These are phyloP conservation scores for Tethya wilhelma DNA, from an alignment of 37 sponge, comb jelly and placozoan genomes.

Conservation along the genomic window DNA sequence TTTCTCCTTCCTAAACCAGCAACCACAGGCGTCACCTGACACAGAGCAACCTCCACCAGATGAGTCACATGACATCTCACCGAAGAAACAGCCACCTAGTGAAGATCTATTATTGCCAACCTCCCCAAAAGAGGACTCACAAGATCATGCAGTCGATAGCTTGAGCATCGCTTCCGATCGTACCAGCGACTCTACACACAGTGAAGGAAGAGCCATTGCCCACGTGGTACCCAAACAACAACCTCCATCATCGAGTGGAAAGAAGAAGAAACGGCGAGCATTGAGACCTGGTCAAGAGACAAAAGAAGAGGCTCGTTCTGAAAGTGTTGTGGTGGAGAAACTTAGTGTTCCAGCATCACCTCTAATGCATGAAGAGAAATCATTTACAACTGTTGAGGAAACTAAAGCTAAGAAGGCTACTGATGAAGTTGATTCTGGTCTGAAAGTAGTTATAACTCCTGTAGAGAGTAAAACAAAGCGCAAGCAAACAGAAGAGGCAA, in stretches of 20 bases:
- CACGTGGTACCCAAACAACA: neutral
- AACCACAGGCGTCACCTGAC: neutral
- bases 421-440: no score
- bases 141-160: neutral
- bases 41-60: neutral
- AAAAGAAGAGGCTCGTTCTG: neutral
- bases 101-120: neutral
- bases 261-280: constrained; percentile 36
- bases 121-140: neutral
- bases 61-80: neutral
- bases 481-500: neutral
- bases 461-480: neutral
- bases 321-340: no score
- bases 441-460: neutral
- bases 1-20: constrained; percentile 14
- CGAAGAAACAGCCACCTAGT: neutral
- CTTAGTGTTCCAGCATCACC: no score
- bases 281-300: constrained; percentile 29
- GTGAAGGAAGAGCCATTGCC: neutral
- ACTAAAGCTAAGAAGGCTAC: no score
- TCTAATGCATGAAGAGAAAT: no score
- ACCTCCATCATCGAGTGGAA: neutral
- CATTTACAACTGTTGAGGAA: no score
- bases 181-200: neutral
- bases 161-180: neutral